Evolutionary conservation across 2,888 invertebrate genomes (phyloP), one percentile per base, ranked within the genome.

Genomic region (Agrochola lychnidis): DNA sequence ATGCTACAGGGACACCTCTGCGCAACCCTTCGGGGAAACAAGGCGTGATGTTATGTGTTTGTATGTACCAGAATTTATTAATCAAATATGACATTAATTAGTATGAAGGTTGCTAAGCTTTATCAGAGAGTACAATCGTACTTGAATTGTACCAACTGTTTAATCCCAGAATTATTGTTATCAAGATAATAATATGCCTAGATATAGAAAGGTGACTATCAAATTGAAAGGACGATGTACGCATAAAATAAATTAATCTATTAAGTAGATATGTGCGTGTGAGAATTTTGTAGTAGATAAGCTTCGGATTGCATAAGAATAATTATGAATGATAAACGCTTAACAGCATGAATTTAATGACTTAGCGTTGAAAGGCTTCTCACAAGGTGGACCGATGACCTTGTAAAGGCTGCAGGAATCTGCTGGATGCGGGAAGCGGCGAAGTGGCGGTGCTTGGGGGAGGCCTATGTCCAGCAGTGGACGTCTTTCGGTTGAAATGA

Each of bases 81-180:
- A 53, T 72, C 12, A 40, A 19, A 16, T 3, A 7, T 42, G 68
- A 36, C n/a, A 70, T 45, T 70, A 16, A n/a, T 68, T 14, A 19
- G 1, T 73, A 67, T 22, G 4, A 22, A 73, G 25, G 40, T n/a
- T n/a, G 30, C n/a, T 16, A 30, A 5, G 53, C 73, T n/a, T 3
- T 19, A 5, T n/a, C 30, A 16, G 19, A 14, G 7, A 51, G 81
- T 81, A 45, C 64, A 51, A 0, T n/a, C 5, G 36, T 36, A 81
- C 81, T 81, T 25, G 16, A 64, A 25, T 64, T 53, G 78, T 22
- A 81, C 81, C 6, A 22, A 78, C 5, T 22, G 0, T 4, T 9
- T 69, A 53, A 79, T 70, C 59, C 36, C 7, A 25, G 45, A 25
- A 40, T 40, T 40, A 48, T 70, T n/a, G 19, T 53, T 36, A 67